Evolutionary conservation across 2,113 vertebrate species (phyloP).

Genomic region (Epinephelus fuscoguttatus): DNA sequence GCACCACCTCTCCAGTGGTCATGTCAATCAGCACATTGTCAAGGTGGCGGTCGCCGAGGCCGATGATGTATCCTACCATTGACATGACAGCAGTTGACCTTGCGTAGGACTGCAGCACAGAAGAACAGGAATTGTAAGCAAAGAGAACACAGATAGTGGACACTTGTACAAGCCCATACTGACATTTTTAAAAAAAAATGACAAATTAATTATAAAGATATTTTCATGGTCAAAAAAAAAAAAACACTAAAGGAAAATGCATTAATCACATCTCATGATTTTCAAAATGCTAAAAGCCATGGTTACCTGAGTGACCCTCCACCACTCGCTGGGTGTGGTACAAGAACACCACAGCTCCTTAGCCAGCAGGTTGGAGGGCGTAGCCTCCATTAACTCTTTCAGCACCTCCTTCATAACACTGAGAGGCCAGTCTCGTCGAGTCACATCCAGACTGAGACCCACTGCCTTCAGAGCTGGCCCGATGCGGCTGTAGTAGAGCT

Average conservation of each 20-base stretch:
- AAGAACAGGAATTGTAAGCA: slow-evolving; percentile 17
- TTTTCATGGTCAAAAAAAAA: not conserved
- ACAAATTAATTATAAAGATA: not conserved
- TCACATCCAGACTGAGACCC: slow-evolving; percentile 94
- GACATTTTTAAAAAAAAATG: not conserved
- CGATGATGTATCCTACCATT: slow-evolving; percentile 99
- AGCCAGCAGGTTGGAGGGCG: slow-evolving; percentile 95
- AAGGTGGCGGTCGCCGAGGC: slow-evolving; percentile 97
- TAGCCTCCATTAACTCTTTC: slow-evolving; percentile 96
- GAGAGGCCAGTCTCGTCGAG: slow-evolving; percentile 96
- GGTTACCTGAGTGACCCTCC: slow-evolving; percentile 96
- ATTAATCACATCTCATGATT: not conserved
- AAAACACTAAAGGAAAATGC: not conserved
- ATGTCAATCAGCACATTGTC: slow-evolving; percentile 99
- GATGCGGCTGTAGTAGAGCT: slow-evolving; percentile 98
- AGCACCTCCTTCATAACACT: slow-evolving; percentile 96
- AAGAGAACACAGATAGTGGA: not conserved
- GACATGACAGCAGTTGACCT: slow-evolving; percentile 99
- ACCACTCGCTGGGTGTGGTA: slow-evolving; percentile 97
- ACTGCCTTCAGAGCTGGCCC: slow-evolving; percentile 95
- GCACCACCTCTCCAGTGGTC: slow-evolving; percentile 98
- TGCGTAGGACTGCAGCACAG: slow-evolving; percentile 90
- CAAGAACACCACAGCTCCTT: slow-evolving; percentile 99
- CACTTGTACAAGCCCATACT: not conserved
- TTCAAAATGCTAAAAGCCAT: not conserved